Conservation (phyloP, 53 echinoderm and acorn worm species). For the Paracentrotus lividus region DNA sequence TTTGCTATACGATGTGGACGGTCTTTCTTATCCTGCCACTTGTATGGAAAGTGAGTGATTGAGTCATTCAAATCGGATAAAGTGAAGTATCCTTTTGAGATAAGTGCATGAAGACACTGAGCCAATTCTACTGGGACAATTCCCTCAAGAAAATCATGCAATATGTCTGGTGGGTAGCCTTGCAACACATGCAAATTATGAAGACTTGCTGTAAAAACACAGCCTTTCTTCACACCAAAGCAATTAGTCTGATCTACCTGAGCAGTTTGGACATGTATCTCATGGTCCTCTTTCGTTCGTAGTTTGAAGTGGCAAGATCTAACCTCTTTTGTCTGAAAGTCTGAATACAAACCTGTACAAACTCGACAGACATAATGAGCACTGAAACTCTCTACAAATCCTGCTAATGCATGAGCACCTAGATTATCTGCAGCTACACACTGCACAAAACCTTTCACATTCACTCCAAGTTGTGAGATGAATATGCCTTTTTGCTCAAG, state of each 20-base stretch:
- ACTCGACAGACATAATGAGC: constrained; percentile 38
- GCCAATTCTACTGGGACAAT: background rate
- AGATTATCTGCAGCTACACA: constrained; percentile 66
- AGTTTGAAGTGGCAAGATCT: constrained; percentile 12
- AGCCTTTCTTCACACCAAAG: background rate
- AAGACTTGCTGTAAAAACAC: background rate
- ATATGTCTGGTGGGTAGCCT: background rate
- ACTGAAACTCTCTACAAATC: constrained; percentile 58
- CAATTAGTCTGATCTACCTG: background rate
- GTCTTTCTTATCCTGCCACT: background rate
- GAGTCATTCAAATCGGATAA: background rate
- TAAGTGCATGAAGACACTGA: background rate
- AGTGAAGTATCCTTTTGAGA: background rate
- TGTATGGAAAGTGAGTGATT: background rate
- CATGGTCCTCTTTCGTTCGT: background rate
- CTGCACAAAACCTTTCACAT: constrained; percentile 61
- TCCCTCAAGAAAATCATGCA: background rate
- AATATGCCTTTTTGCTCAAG: constrained; percentile 52
- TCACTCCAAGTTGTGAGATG: constrained; percentile 54
- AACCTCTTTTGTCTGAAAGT: constrained; percentile 59
- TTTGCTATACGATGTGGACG: background rate
- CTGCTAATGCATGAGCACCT: constrained; percentile 60
- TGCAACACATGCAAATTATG: background rate
- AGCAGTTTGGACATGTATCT: background rate
- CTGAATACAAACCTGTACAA: constrained; percentile 53